Evolutionary conservation across 2,888 invertebrate species (phyloP), one percentile per base, ranked within the genome.

Genomic region (Graphium colonna): DNA sequence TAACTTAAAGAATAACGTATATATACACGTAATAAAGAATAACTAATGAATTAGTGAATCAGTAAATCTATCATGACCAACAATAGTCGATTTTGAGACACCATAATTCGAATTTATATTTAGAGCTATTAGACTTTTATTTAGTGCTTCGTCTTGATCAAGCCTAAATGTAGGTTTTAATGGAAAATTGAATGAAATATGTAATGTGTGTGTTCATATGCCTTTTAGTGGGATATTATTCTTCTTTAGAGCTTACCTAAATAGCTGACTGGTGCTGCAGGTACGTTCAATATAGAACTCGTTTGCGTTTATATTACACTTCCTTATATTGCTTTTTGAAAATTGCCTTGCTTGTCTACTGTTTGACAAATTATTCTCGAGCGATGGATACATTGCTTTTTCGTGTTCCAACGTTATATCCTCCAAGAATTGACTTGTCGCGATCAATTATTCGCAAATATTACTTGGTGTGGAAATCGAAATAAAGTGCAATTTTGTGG

Each of bases 291-390:
- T 49, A 28, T 48, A 28, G n/a, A 12, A 28, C 31, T 15, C 39
- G 13, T 46, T 51, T 38, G 33, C 39, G 26, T 9, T 15, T 21
- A 41, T 48, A 39, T 48, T 40, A 49, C 33, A 18, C 39, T 39
- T 12, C 5, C 43, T 38, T 48, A 43, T 53, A 43, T 44, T 49
- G 39, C 47, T 39, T 38, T 47, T 44, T 39, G 53, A 48, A 53
- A 53, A 53, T 53, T 53, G 28, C 17, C 15, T 51, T 26, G n/a
- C 7, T 28, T 43, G 43, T 48, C 38, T 42, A 10, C 38, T 13
- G 13, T 31, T 44, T 49, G 53, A 53, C 28, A 49, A 49, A 53
- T 53, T 41, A 44, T 44, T 44, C 31, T 21, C 43, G 5, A 15
- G 43, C 15, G 53, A 38, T 42, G 26, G 18, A 53, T 33, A 33